Evolutionary conservation across 2,888 invertebrate genomes (phyloP).

Genomic region (Micoletzkya japonica): DNA sequence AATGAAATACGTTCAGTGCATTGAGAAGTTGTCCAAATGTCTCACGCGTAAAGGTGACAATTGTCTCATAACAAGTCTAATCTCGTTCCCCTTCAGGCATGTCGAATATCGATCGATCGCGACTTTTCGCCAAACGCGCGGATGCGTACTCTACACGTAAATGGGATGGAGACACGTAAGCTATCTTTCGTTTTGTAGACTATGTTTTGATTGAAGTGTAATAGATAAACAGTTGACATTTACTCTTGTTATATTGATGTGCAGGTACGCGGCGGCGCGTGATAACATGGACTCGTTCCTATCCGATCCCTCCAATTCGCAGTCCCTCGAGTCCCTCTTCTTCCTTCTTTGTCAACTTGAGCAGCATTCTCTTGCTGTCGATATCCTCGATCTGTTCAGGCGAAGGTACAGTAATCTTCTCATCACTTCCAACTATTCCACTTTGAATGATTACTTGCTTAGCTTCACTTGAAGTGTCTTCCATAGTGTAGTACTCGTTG

Average conservation of each 20-base stretch:
- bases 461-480: too few relatives aligned
- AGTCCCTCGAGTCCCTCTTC: not conserved
- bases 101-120: not conserved
- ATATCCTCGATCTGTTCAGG: too few relatives aligned
- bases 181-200: not conserved
- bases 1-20: not conserved
- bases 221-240: too few relatives aligned
- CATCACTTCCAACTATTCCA: too few relatives aligned
- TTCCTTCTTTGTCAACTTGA: not conserved
- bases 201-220: too few relatives aligned
- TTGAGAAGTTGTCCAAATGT: not conserved
- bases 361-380: not conserved
- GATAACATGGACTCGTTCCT: not conserved
- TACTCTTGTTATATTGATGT: too few relatives aligned
- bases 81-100: not conserved
- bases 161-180: not conserved
- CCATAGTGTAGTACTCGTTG: too few relatives aligned
- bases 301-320: not conserved
- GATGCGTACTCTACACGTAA: not conserved
- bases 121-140: not conserved
- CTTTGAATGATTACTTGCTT: too few relatives aligned
- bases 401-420: too few relatives aligned
- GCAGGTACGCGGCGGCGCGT: conserved; percentile 10
- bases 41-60: too few relatives aligned
- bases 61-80: not conserved